A percentile compares a stretch with the other conserved stretches of the same genome.
phyloP scores from a whole-genome alignment of 2,888 invertebrate genomes.

The Latheticus oryzae region DNA sequence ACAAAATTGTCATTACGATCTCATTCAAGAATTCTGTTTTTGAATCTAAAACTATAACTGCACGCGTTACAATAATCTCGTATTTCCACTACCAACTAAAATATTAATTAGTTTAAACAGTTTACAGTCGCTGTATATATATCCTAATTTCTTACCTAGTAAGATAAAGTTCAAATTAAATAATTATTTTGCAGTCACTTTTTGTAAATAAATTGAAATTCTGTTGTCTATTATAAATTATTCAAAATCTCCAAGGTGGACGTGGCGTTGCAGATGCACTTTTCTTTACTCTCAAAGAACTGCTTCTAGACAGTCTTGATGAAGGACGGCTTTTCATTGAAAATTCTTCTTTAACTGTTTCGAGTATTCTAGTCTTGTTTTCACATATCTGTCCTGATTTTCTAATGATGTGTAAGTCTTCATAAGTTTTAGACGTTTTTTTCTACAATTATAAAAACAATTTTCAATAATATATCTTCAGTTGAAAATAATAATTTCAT shows the following conservation, averaged over 20 bases:
- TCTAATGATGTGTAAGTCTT: neutral
- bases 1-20: too few species aligned
- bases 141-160: too few species aligned
- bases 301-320: conserved; percentile 52
- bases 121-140: too few species aligned
- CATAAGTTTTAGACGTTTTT: conserved; percentile 2
- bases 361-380: conserved; percentile 48
- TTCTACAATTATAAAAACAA: conserved; percentile 13
- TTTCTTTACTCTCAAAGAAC: conserved; percentile 50
- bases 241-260: conserved; percentile 58
- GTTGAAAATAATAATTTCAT: too few species aligned
- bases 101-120: neutral
- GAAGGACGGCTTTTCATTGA: conserved; percentile 48
- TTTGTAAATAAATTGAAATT: too few species aligned
- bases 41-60: too few species aligned
- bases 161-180: too few species aligned
- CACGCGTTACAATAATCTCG: too few species aligned
- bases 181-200: too few species aligned
- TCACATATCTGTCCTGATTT: conserved; percentile 15
- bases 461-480: neutral
- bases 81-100: too few species aligned
- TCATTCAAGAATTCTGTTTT: too few species aligned
- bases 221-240: too few species aligned
- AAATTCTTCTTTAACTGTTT: conserved; percentile 53
- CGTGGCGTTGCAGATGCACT: conserved; percentile 50